Percentiles rank a stretch among this genome's conserved stretches.
Evolutionary conservation across 2,113 vertebrate genomes (phyloP).

Genomic region (Salminus brasiliensis): DNA sequence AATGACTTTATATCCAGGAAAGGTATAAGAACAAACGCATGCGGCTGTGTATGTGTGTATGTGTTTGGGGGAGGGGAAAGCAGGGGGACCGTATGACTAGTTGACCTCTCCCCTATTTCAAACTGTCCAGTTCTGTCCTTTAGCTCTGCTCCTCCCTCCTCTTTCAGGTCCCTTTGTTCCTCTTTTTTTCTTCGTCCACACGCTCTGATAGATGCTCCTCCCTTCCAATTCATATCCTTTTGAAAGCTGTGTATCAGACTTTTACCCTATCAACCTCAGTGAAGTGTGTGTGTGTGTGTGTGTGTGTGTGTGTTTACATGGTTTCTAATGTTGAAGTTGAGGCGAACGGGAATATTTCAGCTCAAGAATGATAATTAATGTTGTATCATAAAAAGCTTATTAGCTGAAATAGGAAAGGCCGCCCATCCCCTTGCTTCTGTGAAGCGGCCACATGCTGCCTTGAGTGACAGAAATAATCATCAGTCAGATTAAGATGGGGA

Average conservation of each 20-base stretch:
- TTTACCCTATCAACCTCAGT: background rate
- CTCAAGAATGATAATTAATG: constrained; percentile 6
- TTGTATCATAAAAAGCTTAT: constrained; percentile 6
- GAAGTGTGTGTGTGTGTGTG: background rate
- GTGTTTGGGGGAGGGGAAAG: constrained; percentile 50
- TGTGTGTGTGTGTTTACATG: background rate
- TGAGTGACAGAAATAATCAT: constrained; percentile 83
- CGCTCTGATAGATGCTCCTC: constrained; percentile 12
- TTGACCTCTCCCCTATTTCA: constrained; percentile 76
- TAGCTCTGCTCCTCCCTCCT: constrained; percentile 67
- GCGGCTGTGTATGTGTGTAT: background rate
- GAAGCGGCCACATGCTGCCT: constrained; percentile 83
- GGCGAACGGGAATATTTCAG: background rate
- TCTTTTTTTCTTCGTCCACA: constrained; percentile 65
- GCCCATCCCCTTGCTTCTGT: constrained; percentile 48
- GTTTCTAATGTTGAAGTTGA: constrained; percentile 23
- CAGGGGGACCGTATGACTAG: constrained; percentile 59
- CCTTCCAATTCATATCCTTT: background rate
- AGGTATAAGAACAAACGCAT: too few species aligned
- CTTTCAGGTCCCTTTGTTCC: constrained; percentile 71
- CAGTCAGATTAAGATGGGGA: constrained; percentile 78
- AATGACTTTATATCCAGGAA: too few species aligned
- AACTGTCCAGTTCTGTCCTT: constrained; percentile 66
- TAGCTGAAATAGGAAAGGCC: constrained; percentile 39
- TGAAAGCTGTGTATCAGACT: background rate